phyloP scores from a whole-genome alignment of 2,113 vertebrate genomes.

The Zosterops pallidus region DNA sequence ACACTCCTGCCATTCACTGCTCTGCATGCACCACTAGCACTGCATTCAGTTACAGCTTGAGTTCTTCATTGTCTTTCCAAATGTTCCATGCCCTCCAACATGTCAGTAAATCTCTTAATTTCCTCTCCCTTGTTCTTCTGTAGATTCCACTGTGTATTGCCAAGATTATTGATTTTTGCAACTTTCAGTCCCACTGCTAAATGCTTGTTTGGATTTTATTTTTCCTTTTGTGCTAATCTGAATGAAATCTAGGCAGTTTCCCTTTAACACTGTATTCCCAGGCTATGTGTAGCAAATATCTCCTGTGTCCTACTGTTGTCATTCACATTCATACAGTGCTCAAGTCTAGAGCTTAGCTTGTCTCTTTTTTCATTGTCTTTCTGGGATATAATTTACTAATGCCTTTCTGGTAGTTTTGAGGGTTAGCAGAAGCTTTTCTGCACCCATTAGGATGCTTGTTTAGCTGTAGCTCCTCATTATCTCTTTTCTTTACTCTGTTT shows the following conservation, averaged over 20 bases:
- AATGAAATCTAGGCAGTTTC: not conserved
- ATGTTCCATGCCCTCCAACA: not conserved
- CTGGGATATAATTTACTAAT: not conserved
- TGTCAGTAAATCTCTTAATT: not conserved
- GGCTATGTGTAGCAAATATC: not conserved
- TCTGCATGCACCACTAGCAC: not conserved
- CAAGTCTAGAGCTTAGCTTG: rapidly evolving
- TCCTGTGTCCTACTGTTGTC: not conserved
- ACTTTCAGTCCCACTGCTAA: not conserved
- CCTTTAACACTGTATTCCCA: not conserved
- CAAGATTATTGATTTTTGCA: not conserved
- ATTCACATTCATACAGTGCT: not conserved
- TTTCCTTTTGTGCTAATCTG: not conserved
- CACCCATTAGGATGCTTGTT: not conserved
- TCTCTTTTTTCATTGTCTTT: not conserved
- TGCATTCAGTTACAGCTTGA: not conserved
- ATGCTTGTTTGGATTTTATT: not conserved
- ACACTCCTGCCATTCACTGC: not conserved
- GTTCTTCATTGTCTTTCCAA: not conserved
- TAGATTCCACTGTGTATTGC: not conserved
- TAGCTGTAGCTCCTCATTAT: not conserved
- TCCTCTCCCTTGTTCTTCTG: not conserved
- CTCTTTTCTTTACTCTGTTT: not conserved
- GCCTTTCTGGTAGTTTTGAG: not conserved
- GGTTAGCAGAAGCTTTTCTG: not conserved